These are phyloP conservation scores for Taphrorychus bicolor DNA, from an alignment of 2,888 invertebrate species.

Conservation along the genomic window DNA sequence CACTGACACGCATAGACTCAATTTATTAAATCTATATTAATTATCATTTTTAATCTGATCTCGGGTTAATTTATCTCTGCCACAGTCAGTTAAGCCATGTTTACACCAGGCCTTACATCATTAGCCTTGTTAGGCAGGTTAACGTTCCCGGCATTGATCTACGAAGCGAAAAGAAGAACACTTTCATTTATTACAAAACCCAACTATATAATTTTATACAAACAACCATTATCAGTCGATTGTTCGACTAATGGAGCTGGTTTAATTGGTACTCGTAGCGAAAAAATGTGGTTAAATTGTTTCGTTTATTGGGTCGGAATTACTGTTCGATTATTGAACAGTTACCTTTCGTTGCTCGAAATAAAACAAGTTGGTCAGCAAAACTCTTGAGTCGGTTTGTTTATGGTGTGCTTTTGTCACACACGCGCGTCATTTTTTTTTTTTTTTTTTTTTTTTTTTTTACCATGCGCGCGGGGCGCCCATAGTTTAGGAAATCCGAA, in stretches of 20 bases:
- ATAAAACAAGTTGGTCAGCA: too few relatives aligned
- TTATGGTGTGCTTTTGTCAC: too few relatives aligned
- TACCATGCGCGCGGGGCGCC: too few relatives aligned
- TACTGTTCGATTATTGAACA: not conserved
- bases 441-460: too few relatives aligned
- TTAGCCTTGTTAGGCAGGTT: conserved; percentile 4
- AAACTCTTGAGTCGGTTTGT: too few relatives aligned
- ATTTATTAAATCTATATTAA: too few relatives aligned
- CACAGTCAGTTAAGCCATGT: conserved; percentile 1
- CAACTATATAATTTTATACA: conserved; percentile 5
- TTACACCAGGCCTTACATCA: conserved; percentile 1
- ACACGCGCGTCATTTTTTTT: too few relatives aligned
- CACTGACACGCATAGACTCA: too few relatives aligned
- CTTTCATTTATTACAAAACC: conserved; percentile 23
- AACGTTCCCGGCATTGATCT: conserved; percentile 6
- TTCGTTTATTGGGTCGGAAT: not conserved
- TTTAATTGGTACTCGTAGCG: not conserved
- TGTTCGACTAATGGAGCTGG: not conserved
- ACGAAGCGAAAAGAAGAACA: conserved; percentile 17
- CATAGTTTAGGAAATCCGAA: too few relatives aligned
- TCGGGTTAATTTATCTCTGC: not conserved
- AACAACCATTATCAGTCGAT: not conserved
- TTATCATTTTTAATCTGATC: not conserved
- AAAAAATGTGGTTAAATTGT: conserved; percentile 6
- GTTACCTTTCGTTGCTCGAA: too few relatives aligned